Evolutionary conservation across 1,140 invertebrate genomes (phyloP).

Genomic region (Kradibia gibbosae): DNA sequence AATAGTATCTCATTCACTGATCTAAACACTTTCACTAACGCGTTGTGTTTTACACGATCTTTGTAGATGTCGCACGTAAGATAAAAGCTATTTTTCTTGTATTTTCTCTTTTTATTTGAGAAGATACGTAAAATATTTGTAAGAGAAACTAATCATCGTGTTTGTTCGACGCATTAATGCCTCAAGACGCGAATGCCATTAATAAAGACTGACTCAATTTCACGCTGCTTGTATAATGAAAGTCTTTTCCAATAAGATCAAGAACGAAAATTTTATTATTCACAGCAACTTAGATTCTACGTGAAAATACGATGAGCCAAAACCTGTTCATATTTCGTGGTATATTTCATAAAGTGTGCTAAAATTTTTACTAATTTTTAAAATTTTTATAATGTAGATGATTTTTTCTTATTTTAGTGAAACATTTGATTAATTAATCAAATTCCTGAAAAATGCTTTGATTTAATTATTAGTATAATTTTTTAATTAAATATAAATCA

Average conservation of each 20-base stretch:
- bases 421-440: too few species aligned
- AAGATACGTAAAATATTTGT: conserved; percentile 37
- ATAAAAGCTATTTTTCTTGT: conserved; percentile 31
- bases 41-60: neutral
- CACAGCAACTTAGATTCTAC: neutral
- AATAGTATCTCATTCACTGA: neutral
- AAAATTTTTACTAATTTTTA: too few species aligned
- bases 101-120: neutral
- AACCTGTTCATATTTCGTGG: neutral
- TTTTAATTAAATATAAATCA: too few species aligned
- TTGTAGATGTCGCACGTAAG: conserved; percentile 14
- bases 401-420: too few species aligned
- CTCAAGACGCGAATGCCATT: conserved; percentile 18
- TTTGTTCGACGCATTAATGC: neutral
- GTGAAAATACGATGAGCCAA: neutral
- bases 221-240: neutral
- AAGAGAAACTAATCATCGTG: conserved; percentile 28
- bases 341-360: too few species aligned
- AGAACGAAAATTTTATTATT: conserved; percentile 26
- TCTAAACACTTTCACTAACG: conserved; percentile 25
- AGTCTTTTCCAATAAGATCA: conserved; percentile 31
- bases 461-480: too few species aligned
- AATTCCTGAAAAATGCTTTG: too few species aligned
- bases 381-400: too few species aligned
- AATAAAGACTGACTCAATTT: conserved; percentile 43